phyloP scores from a whole-genome alignment of 2,888 invertebrate genomes.

The Nemotelus pantherinus region DNA sequence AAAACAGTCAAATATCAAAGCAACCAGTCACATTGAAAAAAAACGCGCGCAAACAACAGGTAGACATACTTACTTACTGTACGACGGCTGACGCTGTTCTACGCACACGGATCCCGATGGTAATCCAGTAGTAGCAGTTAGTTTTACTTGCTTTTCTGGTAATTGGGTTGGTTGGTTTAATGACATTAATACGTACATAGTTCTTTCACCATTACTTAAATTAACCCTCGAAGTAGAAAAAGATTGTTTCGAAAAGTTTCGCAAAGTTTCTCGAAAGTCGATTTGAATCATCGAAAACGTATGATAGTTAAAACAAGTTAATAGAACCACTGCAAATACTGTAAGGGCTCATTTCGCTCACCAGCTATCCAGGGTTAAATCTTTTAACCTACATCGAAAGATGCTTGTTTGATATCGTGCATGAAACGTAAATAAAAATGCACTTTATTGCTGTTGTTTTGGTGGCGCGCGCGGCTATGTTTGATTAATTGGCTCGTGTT shows the following conservation, averaged over 20 bases:
- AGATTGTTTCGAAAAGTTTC: no score
- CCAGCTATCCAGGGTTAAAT: not conserved
- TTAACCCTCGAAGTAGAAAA: no score
- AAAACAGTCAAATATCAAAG: not conserved
- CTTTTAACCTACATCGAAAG: not conserved
- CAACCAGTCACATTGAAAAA: slow-evolving; percentile 6
- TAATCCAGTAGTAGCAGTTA: not conserved
- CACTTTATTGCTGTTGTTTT: no score
- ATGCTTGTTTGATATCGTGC: no score
- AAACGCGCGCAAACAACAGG: not conserved
- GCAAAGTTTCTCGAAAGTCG: no score
- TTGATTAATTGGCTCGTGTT: slow-evolving; percentile 26
- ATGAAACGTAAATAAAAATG: no score
- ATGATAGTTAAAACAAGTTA: no score
- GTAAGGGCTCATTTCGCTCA: no score
- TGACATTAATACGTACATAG: not conserved
- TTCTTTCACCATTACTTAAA: not conserved
- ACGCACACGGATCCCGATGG: no score
- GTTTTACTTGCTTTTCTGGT: not conserved
- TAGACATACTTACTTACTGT: not conserved
- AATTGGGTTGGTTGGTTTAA: slow-evolving; percentile 4
- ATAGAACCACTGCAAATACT: no score
- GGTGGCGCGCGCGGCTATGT: not conserved
- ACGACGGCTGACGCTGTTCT: no score
- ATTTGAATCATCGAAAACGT: no score